phyloP scores from a whole-genome alignment of 37 sponge, comb jelly and placozoan genomes.

The Beroe forskalii region DNA sequence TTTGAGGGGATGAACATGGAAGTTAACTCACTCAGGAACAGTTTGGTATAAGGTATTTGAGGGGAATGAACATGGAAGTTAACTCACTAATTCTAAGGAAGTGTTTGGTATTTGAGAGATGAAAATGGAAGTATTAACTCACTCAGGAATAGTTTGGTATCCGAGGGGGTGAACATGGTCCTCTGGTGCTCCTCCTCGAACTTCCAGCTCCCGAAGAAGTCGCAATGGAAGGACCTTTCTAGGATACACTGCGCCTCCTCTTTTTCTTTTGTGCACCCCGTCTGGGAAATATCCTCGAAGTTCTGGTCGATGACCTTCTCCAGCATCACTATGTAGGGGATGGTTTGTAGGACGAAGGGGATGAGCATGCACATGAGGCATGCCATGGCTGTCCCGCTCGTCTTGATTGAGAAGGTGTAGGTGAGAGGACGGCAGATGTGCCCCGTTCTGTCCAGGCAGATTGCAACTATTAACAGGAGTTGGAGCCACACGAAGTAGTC shows the following conservation, averaged over 20 bases:
- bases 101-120: too few species aligned
- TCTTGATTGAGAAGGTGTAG: slow-evolving; percentile 43
- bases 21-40: too few species aligned
- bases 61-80: too few species aligned
- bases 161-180: not conserved
- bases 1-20: too few species aligned
- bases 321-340: slow-evolving; percentile 6
- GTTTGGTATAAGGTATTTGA: too few species aligned
- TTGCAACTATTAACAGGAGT: slow-evolving; percentile 6
- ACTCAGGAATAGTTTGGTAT: not conserved
- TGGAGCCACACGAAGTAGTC: slow-evolving; percentile 63
- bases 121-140: too few species aligned
- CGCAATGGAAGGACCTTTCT: not conserved
- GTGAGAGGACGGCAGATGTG: slow-evolving; percentile 52
- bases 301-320: not conserved
- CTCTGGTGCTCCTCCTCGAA: not conserved
- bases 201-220: not conserved
- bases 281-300: not conserved
- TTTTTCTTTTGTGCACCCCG: not conserved
- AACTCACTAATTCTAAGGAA: too few species aligned
- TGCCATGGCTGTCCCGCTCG: not conserved
- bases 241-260: not conserved
- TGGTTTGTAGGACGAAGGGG: slow-evolving; percentile 19
- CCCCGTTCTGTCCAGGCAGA: slow-evolving; percentile 40
- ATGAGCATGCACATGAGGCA: not conserved